These are phyloP conservation scores for Chlorocebus sabaeus DNA, from an alignment of 2,113 vertebrate genomes.

Conservation along the genomic window DNA sequence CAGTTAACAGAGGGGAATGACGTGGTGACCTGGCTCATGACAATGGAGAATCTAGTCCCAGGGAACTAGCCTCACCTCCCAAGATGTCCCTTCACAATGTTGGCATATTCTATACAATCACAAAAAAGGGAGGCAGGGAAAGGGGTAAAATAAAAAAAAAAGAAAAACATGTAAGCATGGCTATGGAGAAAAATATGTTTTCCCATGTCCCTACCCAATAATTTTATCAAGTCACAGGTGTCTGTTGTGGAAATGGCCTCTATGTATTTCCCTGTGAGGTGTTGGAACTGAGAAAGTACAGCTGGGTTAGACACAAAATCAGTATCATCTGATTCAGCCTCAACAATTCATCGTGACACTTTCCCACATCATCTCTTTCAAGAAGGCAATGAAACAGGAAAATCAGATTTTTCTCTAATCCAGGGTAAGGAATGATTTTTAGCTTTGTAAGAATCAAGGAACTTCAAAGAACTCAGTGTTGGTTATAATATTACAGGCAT, in stretches of 20 bases:
- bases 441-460: slow-evolving; percentile 66
- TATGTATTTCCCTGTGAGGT: slow-evolving; percentile 39
- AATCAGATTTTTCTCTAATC: slow-evolving; percentile 62
- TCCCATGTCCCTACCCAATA: not conserved
- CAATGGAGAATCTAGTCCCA: not conserved
- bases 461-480: slow-evolving; percentile 34
- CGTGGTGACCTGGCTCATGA: not conserved
- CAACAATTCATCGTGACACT: not conserved
- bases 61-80: not conserved
- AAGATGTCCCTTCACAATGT: not conserved
- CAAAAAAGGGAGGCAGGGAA: not conserved
- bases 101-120: slow-evolving; percentile 2
- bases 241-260: slow-evolving; percentile 55
- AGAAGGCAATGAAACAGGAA: slow-evolving; percentile 60
- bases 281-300: slow-evolving; percentile 44
- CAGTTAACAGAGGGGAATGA: not conserved
- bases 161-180: not conserved
- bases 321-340: slow-evolving; percentile 67
- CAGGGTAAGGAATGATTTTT: slow-evolving; percentile 44
- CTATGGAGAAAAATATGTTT: slow-evolving; percentile 11
- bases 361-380: slow-evolving; percentile 61
- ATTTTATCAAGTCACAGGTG: slow-evolving; percentile 39
- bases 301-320: slow-evolving; percentile 60
- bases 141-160: not conserved
- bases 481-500: slow-evolving; percentile 54